Percentiles rank a stretch among this genome's conserved stretches.
phyloP scores from a whole-genome alignment of 1,140 invertebrate genomes.

The Drepana arcuata region DNA sequence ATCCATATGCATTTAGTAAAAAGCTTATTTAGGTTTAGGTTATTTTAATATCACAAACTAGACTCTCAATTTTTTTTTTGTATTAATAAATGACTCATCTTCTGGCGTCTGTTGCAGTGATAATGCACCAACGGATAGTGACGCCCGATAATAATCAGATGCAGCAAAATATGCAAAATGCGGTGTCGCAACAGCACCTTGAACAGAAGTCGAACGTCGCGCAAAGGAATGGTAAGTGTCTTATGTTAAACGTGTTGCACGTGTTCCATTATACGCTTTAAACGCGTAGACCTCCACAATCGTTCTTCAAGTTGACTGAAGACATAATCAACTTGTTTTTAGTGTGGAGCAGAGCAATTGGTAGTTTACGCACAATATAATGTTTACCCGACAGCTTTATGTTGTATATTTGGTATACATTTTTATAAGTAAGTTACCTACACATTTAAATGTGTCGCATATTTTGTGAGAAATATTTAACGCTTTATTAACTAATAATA shows the following conservation, averaged over 20 bases:
- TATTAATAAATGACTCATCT: too few species aligned
- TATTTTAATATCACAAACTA: too few species aligned
- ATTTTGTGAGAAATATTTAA: too few species aligned
- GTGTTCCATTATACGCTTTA: too few species aligned
- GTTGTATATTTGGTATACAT: slow-evolving; percentile 2
- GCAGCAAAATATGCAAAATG: slow-evolving; percentile 35
- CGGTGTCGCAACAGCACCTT: slow-evolving; percentile 34
- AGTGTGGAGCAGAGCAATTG: slow-evolving; percentile 49
- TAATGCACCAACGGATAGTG: slow-evolving; percentile 57
- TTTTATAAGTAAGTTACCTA: slow-evolving; percentile 12
- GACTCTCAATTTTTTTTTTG: too few species aligned
- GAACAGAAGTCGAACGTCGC: slow-evolving; percentile 32
- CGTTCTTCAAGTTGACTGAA: slow-evolving; percentile 62
- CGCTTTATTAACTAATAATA: too few species aligned
- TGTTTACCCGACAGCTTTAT: slow-evolving; percentile 22
- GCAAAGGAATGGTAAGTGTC: slow-evolving; percentile 28
- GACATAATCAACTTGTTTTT: slow-evolving; percentile 59
- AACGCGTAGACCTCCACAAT: slow-evolving; percentile 41
- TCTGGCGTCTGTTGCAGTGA: slow-evolving; percentile 50
- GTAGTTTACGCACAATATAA: slow-evolving; percentile 20
- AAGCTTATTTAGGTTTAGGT: too few species aligned
- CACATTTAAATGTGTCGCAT: slow-evolving; percentile 9
- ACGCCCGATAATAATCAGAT: slow-evolving; percentile 35
- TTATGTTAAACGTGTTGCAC: too few species aligned
- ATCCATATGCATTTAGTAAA: too few species aligned